Percentiles rank a stretch among this genome's conserved stretches.
phyloP scores from a whole-genome alignment of 2,797 vertebrate genomes.

The Spheniscus humboldti region DNA sequence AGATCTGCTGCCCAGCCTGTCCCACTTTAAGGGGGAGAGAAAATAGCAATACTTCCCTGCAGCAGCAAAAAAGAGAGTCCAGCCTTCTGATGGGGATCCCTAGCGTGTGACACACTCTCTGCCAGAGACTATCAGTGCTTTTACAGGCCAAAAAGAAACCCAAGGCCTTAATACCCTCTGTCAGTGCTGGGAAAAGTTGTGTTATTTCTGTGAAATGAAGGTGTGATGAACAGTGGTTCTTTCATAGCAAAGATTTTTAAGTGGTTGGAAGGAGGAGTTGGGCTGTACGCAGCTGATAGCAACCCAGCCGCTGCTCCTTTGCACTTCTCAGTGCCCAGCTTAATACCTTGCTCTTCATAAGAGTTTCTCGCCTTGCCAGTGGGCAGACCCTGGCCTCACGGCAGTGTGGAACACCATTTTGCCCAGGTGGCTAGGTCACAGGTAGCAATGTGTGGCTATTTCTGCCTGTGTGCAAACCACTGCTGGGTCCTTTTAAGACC shows the following conservation, averaged over 20 bases:
- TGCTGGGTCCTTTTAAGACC: background rate
- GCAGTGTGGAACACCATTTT: background rate
- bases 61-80: background rate
- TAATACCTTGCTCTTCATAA: slow-evolving; percentile 2
- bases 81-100: background rate
- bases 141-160: background rate
- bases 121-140: background rate
- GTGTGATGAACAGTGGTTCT: background rate
- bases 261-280: background rate
- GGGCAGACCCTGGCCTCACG: background rate
- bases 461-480: background rate
- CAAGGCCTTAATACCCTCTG: background rate
- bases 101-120: background rate
- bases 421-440: background rate
- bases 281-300: background rate
- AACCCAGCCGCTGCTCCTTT: background rate
- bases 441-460: background rate
- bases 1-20: background rate
- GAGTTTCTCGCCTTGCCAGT: background rate
- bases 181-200: background rate
- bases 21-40: background rate
- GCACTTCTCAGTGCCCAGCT: background rate
- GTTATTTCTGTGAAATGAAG: slow-evolving; percentile 13
- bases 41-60: background rate
- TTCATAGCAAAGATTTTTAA: background rate